These are phyloP conservation scores for Platichthys flesus DNA, from an alignment of 2,113 vertebrate species.

Conservation along the genomic window DNA sequence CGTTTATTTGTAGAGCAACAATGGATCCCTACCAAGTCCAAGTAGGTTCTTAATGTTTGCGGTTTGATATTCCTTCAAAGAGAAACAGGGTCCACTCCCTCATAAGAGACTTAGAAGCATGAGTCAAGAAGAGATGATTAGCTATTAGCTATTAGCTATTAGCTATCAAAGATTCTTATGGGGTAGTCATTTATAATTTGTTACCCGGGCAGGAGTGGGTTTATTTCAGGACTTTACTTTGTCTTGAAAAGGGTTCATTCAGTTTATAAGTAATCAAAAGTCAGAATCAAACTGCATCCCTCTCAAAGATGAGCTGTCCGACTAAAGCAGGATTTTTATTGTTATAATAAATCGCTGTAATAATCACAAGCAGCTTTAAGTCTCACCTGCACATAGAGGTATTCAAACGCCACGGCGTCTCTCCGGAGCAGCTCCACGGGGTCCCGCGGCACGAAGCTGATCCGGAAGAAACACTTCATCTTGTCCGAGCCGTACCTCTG, in stretches of 20 bases:
- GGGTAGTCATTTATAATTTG: constrained; percentile 32
- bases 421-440: constrained; percentile 94
- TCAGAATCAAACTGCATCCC: no score
- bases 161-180: constrained; percentile 14
- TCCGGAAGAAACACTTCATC: constrained; percentile 97
- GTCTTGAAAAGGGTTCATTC: not conserved
- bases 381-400: constrained; percentile 96
- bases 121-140: not conserved
- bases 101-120: constrained; percentile 14
- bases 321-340: no score
- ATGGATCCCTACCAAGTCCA: not conserved
- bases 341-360: not conserved
- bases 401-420: constrained; percentile 96
- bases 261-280: no score
- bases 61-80: constrained; percentile 41
- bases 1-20: not conserved
- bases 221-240: constrained; percentile 14
- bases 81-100: constrained; percentile 5
- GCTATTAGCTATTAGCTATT: no score
- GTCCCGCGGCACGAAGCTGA: constrained; percentile 97
- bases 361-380: not conserved
- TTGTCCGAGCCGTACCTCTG: constrained; percentile 93
- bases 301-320: not conserved
- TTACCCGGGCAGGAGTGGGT: not conserved
- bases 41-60: constrained; percentile 24